Conservation (phyloP, 2,797 vertebrate genomes). For the Novumbra hubbsi region DNA sequence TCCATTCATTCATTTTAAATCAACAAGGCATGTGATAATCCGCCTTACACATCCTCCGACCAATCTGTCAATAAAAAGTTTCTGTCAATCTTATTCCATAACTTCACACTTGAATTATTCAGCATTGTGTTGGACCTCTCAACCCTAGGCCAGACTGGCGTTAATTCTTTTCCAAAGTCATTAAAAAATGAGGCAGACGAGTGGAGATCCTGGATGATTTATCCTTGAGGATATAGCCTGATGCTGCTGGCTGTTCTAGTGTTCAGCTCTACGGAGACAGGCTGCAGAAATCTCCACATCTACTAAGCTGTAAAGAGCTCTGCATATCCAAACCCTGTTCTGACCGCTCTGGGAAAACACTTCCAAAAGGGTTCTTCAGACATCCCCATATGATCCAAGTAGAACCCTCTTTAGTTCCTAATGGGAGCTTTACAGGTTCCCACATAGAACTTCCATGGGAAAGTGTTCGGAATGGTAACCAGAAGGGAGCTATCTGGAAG, state of each 20-base stretch:
- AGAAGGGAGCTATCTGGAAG: too few species aligned
- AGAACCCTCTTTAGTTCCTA: too few species aligned
- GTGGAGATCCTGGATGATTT: constrained; percentile 1
- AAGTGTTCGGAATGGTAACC: too few species aligned
- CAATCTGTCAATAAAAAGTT: not conserved
- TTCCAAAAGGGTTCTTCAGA: too few species aligned
- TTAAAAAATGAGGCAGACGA: constrained; percentile 1
- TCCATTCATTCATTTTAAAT: not conserved
- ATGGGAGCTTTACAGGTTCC: too few species aligned
- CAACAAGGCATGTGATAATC: not conserved
- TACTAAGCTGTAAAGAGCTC: not conserved
- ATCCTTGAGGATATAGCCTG: not conserved
- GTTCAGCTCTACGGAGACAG: not conserved
- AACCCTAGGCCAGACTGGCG: not conserved
- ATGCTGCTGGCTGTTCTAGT: not conserved
- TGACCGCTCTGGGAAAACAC: too few species aligned
- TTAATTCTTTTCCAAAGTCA: not conserved
- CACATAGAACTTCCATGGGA: too few species aligned
- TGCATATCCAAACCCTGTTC: not conserved
- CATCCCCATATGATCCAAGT: too few species aligned
- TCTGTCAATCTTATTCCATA: not conserved
- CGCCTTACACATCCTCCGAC: not conserved
- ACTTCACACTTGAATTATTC: constrained; percentile 6
- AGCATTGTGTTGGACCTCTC: constrained; percentile 5
- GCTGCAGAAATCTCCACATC: not conserved